Base-by-base conservation (phyloP, 2,797 vertebrate species). In the Gymnothorax reevesii region DNA sequence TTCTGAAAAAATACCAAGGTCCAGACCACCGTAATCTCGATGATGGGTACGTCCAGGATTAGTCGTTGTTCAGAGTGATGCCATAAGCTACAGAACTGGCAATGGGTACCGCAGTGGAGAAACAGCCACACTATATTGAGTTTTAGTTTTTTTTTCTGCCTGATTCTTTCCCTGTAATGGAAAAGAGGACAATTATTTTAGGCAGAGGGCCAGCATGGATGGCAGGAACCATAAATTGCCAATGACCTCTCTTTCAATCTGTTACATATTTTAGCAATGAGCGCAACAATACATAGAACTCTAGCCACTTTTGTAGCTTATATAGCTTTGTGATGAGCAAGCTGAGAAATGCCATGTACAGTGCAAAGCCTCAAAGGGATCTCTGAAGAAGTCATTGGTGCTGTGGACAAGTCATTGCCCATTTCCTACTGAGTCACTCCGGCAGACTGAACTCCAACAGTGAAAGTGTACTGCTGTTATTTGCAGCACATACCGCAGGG, bases 361-460 rank as follows among this genome's bases (percentile, higher is more conserved):
- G n/a, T 22, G 15, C 17, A 79, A 49, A 15, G n/a, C 15, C 33
- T 13, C 73, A 75, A 7, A 49, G 33, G 49, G 73, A 75, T 4
- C 73, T 75, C 12, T 75, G 33, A 75, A 75, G 33, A 49, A 15
- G 27, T 75, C 3, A 49, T 49, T 75, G 49, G 33, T 49, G 73
- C 33, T 49, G 73, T 49, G 27, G 49, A 79, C 49, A 20, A 79
- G 75, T 75, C 73, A 75, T 13, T 49, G 73, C 73, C 49, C 7
- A 75, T 75, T 75, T 52, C 73, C 7, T 15, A 75, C 49, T 75
- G 73, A 75, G 73, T 79, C 75, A 79, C 49, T 42, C 33, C 2
- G 33, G 33, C 33, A 42, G 33, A 54, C 75, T 79, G 75, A 52
- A 55, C 75, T 55, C 75, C 75, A 79, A 49, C 75, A 79, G 75